Base-by-base conservation (phyloP, 2,113 vertebrate species). In the Petrocephalus microphthalmus region DNA sequence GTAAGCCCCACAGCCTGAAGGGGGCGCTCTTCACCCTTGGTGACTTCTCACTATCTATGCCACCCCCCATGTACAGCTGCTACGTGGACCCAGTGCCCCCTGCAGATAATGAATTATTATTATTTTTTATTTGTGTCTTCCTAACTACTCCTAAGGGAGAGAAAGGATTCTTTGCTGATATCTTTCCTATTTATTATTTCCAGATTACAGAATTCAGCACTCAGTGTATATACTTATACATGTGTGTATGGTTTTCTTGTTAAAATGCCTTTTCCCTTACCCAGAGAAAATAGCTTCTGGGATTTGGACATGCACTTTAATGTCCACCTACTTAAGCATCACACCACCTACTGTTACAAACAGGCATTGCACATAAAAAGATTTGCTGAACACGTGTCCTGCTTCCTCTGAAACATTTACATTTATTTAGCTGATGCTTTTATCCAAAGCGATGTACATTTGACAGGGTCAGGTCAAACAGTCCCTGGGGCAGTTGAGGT, bases 1-100 rank as follows among this genome's bases (percentile, higher is more conserved):
- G 97, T 98, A 94, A 97, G 95, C 93, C 47, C 88, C 94, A 96
- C 1, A 96, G 96, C 15, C 94, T 98, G 22, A 95, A 96, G 91
- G 97, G 98, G 93, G 97, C 97, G 7, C 95, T 98, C 0, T 89
- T 93, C 3, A 96, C 97, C 91, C 96, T 97, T 0, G 95, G 95
- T 0, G 96, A 97, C 71, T 96, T 97, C 90, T 96, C 94, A 64
- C 91, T 0, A 95, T 95, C 25, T 95, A 95, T 96, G 6, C 96
- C 97, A 0, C 96, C 96, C 19, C 96, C 97, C 0, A 96, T 96
- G 0, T 95, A 97, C 20, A 96, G 95, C 89, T 96, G 96, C 19
- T 97, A 92, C 91, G 89, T 92, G 64, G 96, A 88, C 0, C 15
- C 60, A 78, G 74, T 1, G 93, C 92, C 3, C 89, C 90, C 25